A percentile compares a stretch with the other conserved stretches of the same genome.
Conservation (phyloP, 2,113 vertebrate genomes). For the Microcebus ravelobensis region DNA sequence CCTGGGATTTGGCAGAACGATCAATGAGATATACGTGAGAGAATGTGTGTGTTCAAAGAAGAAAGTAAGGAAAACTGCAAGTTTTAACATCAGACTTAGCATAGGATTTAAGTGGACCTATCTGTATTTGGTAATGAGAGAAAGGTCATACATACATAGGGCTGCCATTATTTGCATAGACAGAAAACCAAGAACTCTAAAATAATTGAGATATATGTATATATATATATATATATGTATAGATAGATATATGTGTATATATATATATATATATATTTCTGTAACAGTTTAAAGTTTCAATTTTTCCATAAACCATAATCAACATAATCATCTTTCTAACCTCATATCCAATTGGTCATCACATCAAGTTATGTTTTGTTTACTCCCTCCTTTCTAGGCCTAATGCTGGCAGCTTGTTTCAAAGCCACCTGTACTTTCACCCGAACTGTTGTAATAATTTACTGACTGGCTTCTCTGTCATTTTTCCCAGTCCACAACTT, state of each 20-base stretch:
- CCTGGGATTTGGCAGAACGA: constrained; percentile 52
- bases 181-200: background rate
- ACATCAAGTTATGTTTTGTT: background rate
- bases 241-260: background rate
- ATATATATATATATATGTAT: background rate
- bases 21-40: constrained; percentile 54
- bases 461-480: background rate
- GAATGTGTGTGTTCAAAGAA: constrained; percentile 12
- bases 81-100: background rate
- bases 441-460: background rate
- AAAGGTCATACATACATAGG: background rate
- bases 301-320: background rate
- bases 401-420: background rate
- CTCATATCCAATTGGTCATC: background rate
- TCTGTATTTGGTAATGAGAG: background rate
- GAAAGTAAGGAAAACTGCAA: background rate
- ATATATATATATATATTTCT: background rate
- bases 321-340: background rate
- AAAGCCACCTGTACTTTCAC: background rate
- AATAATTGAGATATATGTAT: background rate
- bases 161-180: background rate
- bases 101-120: background rate
- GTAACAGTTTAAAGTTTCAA: background rate
- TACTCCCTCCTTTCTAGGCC: background rate
- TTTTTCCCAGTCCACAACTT: background rate